Evolutionary conservation across 2,113 vertebrate species (phyloP), one percentile per base, ranked within the genome.

Genomic region (Passerina amoena): DNA sequence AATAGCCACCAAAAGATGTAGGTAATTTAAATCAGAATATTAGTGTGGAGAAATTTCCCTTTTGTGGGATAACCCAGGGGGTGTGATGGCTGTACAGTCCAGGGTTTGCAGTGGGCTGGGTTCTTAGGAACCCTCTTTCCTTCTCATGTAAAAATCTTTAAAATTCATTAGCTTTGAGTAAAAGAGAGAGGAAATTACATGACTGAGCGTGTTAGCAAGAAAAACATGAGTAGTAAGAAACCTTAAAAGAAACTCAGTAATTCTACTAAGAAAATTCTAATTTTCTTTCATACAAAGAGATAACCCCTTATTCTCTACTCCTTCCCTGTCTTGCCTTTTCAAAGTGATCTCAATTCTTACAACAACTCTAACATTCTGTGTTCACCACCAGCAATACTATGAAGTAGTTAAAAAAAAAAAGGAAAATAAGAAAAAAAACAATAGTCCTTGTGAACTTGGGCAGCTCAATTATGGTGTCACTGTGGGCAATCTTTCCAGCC

Each of bases 391-490:
- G 19, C 31, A 68, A 54, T 12, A 51, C 1, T 19, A 16, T 3
- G 31, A 57, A 75, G 15, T 64, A 76, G 12, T 31, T 12, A 1
- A 57, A 4, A 35, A 63, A 40, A 68, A 50, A 20, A 14, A 16
- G 6, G 1, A 31, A 18, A 22, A 17, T 1, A 44, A 17, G 5
- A 5, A 14, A 20, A 11, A 11, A 70, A 33, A 37, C 17, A 48
- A n/a, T 3, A 8, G 4, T 38, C 22, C 14, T 61, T 66, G 9
- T 33, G 51, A 84, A 30, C 5, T 47, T 38, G 11, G 9, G 27
- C 0, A 0, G 33, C 35, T 73, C 59, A 91, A 0, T 70, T 70
- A 11, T 11, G 7, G 6, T 11, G 24, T 69, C 31, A 28, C 25
- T 45, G 28, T 42, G 42, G 54, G 33, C 66, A 44, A 4, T 38